Conservation (phyloP, 2,797 vertebrate species). For the Rhadinocentrus ornatus region DNA sequence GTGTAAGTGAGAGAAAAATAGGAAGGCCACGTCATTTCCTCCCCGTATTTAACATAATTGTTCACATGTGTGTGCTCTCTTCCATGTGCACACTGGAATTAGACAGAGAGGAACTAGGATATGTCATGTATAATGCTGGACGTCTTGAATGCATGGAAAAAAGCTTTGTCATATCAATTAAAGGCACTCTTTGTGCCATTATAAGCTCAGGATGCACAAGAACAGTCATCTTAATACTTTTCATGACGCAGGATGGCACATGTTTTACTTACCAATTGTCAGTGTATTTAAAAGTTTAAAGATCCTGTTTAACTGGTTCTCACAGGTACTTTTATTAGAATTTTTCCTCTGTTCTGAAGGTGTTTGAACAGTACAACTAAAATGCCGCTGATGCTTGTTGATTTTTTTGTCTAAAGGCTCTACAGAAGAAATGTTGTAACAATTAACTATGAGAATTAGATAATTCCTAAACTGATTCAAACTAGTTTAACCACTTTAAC, state of each 20-base stretch:
- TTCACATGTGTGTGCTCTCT: conserved; percentile 44
- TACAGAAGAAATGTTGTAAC: conserved; percentile 1
- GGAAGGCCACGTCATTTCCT: background rate
- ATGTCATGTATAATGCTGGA: conserved; percentile 17
- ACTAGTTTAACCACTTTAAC: background rate
- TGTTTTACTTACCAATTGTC: conserved; percentile 36
- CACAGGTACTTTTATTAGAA: conserved; percentile 2
- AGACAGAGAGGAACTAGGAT: conserved; percentile 25
- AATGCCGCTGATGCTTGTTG: background rate
- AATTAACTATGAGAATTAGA: background rate
- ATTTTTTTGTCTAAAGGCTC: conserved; percentile 15
- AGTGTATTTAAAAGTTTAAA: conserved; percentile 21
- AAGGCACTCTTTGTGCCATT: conserved; percentile 47
- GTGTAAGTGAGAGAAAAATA: conserved; percentile 84
- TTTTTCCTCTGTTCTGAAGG: background rate
- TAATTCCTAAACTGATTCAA: background rate
- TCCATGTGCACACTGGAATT: conserved; percentile 29
- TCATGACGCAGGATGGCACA: conserved; percentile 40
- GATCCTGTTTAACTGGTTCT: conserved; percentile 29
- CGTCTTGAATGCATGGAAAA: conserved; percentile 47
- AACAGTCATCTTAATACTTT: background rate
- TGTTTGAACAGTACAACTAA: conserved; percentile 13
- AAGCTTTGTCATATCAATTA: conserved; percentile 29
- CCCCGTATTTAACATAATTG: conserved; percentile 53
- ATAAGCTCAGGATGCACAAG: conserved; percentile 31